Conservation (phyloP, 2,797 vertebrate genomes). For the Hyperoplus immaculatus region DNA sequence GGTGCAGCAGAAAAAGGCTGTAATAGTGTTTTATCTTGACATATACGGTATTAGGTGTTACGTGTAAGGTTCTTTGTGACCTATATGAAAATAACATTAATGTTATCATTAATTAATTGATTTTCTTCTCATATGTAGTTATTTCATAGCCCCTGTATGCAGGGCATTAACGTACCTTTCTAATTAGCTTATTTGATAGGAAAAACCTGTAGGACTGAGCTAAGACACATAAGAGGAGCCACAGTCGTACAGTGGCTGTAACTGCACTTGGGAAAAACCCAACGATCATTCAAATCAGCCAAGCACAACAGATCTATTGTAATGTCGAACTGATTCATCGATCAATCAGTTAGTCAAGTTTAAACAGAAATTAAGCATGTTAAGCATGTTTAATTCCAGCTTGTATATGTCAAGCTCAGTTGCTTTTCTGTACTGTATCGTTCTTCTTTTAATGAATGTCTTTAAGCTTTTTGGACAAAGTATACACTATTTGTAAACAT, state of each 20-base stretch:
- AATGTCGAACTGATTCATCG: background rate
- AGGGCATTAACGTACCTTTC: background rate
- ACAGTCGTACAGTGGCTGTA: background rate
- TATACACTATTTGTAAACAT: too few species aligned
- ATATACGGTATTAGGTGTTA: background rate
- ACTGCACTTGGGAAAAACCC: background rate
- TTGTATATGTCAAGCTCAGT: too few species aligned
- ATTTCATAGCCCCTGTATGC: background rate
- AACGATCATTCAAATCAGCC: background rate
- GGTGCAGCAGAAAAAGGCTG: constrained; percentile 25
- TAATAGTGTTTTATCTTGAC: background rate
- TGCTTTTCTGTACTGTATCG: background rate
- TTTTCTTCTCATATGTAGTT: background rate
- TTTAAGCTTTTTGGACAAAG: too few species aligned
- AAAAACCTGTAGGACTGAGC: constrained; percentile 3
- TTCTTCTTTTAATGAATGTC: too few species aligned
- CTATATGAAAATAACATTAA: background rate
- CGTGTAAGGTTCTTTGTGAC: background rate
- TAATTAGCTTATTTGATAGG: too few species aligned
- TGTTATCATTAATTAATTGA: background rate
- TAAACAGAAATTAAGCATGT: background rate
- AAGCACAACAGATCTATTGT: background rate
- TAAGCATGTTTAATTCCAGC: background rate
- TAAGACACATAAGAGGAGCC: background rate
- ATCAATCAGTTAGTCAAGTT: background rate